Evolutionary conservation across 2,888 invertebrate species (phyloP).

Genomic region (Chalcis sispes): DNA sequence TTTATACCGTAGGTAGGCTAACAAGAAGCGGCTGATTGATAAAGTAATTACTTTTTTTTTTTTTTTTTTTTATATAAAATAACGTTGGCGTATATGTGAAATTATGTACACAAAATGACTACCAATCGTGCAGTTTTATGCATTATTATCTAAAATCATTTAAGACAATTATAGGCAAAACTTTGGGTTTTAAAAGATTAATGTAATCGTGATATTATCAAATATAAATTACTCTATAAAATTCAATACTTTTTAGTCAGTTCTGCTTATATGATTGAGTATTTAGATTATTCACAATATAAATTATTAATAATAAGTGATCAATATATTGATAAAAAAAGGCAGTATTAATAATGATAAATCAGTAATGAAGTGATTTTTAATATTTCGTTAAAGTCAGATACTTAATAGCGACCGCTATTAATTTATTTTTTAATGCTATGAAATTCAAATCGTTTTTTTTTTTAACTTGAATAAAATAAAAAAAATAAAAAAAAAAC

Average conservation of each 20-base stretch:
- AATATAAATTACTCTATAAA: background rate
- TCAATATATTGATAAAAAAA: too few species aligned
- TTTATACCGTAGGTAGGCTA: background rate
- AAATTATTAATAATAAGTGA: too few species aligned
- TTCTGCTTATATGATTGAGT: slow-evolving; percentile 8
- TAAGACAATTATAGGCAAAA: slow-evolving; percentile 16
- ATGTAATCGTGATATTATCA: slow-evolving; percentile 23
- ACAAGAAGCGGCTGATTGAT: background rate
- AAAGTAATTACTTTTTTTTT: background rate
- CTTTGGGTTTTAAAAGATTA: slow-evolving; percentile 18
- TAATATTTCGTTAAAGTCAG: too few species aligned
- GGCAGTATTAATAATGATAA: too few species aligned
- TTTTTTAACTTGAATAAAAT: too few species aligned
- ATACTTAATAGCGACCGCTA: too few species aligned
- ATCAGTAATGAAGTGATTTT: too few species aligned
- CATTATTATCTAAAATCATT: slow-evolving; percentile 17
- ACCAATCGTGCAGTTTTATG: background rate
- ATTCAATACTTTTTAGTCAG: background rate
- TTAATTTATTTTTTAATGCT: too few species aligned
- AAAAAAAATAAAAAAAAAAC: too few species aligned
- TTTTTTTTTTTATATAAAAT: background rate
- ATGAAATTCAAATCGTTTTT: too few species aligned
- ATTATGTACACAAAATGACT: too few species aligned
- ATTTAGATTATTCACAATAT: background rate
- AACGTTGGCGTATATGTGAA: background rate